These are phyloP conservation scores for Caenorhabditis doughertyi DNA, from an alignment of 2,888 invertebrate genomes.

Conservation along the genomic window DNA sequence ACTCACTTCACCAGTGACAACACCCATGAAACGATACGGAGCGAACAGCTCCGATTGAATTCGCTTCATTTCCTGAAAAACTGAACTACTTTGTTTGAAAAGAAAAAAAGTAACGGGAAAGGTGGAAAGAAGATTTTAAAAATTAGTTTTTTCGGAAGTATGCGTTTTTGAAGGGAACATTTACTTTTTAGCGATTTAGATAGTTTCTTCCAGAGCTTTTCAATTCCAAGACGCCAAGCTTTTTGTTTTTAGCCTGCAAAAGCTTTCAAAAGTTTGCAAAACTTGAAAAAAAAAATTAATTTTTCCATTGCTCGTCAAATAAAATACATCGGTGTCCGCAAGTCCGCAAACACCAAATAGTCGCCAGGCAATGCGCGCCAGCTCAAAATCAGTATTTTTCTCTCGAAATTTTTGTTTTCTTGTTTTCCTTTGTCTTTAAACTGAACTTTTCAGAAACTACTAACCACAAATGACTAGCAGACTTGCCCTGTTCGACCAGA, in stretches of 20 bases:
- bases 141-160: too few species aligned
- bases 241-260: too few species aligned
- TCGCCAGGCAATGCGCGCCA: slow-evolving; percentile 4
- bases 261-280: too few species aligned
- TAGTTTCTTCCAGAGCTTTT: too few species aligned
- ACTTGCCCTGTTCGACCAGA: slow-evolving; percentile 41
- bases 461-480: slow-evolving; percentile 24
- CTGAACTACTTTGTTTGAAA: too few species aligned
- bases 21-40: slow-evolving; percentile 62
- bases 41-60: slow-evolving; percentile 66
- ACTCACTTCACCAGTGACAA: slow-evolving; percentile 57
- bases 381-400: not conserved
- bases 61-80: slow-evolving; percentile 58
- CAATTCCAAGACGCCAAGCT: too few species aligned
- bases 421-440: not conserved
- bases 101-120: too few species aligned
- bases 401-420: not conserved
- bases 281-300: not conserved
- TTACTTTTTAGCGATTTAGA: too few species aligned
- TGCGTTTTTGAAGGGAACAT: too few species aligned
- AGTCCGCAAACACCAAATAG: slow-evolving; percentile 19
- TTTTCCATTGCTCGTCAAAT: not conserved
- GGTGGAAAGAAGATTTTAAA: too few species aligned
- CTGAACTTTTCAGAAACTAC: slow-evolving; percentile 14
- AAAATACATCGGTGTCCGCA: slow-evolving; percentile 1